Evolutionary conservation across 1,140 invertebrate genomes (phyloP).

Genomic region (Procambarus virginalis): DNA sequence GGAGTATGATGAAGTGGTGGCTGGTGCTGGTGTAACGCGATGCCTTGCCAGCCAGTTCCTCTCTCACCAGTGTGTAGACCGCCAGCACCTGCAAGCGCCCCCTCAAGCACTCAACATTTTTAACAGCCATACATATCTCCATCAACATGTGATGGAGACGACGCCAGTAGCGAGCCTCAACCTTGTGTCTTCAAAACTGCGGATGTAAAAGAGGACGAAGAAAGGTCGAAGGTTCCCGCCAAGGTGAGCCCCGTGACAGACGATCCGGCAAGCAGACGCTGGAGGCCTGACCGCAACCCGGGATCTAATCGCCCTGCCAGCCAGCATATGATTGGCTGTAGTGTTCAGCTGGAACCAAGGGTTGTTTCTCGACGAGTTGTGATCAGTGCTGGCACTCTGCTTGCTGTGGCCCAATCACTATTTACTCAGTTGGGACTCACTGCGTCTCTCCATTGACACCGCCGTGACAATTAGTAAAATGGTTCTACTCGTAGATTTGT

Average conservation of each 20-base stretch:
- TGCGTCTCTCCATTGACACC: neutral
- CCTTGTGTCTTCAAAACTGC: neutral
- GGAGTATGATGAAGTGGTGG: neutral
- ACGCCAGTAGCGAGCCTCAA: neutral
- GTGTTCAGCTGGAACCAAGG: neutral
- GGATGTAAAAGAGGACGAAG: neutral
- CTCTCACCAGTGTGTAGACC: slow-evolving; percentile 10
- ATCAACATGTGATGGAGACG: neutral
- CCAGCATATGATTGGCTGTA: slow-evolving; percentile 15
- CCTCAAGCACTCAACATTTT: neutral
- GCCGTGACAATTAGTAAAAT: neutral
- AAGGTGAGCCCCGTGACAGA: neutral
- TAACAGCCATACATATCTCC: neutral
- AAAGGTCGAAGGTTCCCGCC: neutral
- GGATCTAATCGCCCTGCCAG: slow-evolving; percentile 15
- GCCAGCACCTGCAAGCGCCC: neutral
- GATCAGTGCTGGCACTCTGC: neutral
- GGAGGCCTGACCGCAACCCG: neutral
- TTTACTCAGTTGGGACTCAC: neutral
- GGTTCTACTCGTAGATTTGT: neutral
- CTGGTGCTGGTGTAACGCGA: neutral
- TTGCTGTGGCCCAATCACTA: neutral
- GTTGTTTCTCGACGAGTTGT: neutral
- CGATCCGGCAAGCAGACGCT: neutral
- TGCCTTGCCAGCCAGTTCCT: neutral